Evolutionary conservation across 2,113 vertebrate genomes (phyloP).

Genomic region (Sapayoa aenigma): DNA sequence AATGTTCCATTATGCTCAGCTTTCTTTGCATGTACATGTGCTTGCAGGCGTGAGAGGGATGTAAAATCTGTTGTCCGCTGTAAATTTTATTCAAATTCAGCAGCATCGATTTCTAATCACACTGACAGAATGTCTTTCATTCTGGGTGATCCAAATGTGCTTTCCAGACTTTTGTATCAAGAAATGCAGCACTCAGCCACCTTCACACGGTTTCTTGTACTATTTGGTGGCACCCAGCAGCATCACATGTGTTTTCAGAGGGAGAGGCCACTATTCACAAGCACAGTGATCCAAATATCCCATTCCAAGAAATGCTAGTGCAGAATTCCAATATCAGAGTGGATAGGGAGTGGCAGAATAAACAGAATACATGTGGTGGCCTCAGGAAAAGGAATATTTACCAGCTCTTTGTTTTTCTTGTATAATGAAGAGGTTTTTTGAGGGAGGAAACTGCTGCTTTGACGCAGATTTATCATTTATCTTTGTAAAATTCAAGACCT

Average conservation of each 20-base stretch:
- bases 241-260: background rate
- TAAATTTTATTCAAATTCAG: background rate
- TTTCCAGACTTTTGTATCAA: background rate
- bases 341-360: background rate
- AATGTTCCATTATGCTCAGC: slow-evolving; percentile 3
- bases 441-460: background rate
- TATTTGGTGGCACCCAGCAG: background rate
- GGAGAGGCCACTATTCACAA: background rate
- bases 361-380: background rate
- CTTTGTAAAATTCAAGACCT: background rate
- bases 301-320: background rate
- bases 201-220: background rate
- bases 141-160: background rate
- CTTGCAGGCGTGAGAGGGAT: background rate
- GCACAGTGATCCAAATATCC: background rate
- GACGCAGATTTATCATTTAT: background rate
- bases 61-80: background rate
- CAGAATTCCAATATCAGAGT: background rate
- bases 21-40: background rate
- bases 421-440: background rate
- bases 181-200: background rate
- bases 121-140: background rate
- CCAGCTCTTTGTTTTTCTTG: background rate
- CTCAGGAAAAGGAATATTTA: background rate
- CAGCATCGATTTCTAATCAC: background rate